Conservation (phyloP, 1,140 invertebrate species). For the Stratiolaelaps scimitus region DNA sequence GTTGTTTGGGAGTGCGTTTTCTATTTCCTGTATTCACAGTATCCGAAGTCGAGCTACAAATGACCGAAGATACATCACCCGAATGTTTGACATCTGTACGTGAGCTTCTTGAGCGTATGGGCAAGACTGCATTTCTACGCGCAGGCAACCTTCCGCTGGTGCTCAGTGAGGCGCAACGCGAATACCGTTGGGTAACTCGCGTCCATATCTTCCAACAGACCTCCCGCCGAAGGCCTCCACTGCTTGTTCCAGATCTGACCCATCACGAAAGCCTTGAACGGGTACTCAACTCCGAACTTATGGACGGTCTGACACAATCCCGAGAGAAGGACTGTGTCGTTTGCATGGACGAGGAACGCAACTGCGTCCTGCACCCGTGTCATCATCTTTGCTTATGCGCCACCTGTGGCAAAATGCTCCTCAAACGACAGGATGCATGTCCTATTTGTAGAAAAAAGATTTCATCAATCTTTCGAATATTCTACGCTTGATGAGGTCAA, state of each 20-base stretch:
- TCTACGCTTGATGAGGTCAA: constrained; percentile 33
- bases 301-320: constrained; percentile 29
- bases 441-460: constrained; percentile 45
- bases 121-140: constrained; percentile 45
- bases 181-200: constrained; percentile 35
- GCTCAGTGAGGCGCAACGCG: constrained; percentile 43
- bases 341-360: constrained; percentile 44
- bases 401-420: constrained; percentile 42
- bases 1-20: constrained; percentile 43
- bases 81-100: constrained; percentile 40
- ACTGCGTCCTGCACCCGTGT: constrained; percentile 45
- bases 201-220: constrained; percentile 26
- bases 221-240: constrained; percentile 7
- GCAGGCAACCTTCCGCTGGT: constrained; percentile 44
- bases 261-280: constrained; percentile 38
- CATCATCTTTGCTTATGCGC: constrained; percentile 46
- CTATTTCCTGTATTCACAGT: constrained; percentile 45
- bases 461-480: constrained; percentile 36
- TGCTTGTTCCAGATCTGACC: constrained; percentile 35
- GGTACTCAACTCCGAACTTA: constrained; percentile 30
- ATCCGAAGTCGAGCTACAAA: constrained; percentile 45
- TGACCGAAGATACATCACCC: constrained; percentile 40
- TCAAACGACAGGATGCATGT: constrained; percentile 43
- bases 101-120: constrained; percentile 43
- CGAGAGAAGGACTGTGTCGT: constrained; percentile 45